Conservation (phyloP, 2,113 vertebrate species). For the Rhagologus leucostigma region DNA sequence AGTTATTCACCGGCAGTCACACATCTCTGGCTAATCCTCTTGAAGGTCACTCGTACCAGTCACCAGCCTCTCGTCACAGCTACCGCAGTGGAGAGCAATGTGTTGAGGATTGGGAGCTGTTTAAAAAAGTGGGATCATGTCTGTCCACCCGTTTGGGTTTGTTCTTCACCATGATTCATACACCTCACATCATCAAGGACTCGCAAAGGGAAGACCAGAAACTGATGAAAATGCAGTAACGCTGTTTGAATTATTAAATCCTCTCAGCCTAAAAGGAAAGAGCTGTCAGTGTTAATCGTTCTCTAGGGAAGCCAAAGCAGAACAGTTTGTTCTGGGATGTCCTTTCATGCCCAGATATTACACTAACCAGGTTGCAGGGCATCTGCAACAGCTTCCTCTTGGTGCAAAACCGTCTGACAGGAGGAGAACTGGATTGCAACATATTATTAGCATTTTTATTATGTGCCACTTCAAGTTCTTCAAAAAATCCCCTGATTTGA, state of each 20-base stretch:
- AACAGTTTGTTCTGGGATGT: slow-evolving; percentile 64
- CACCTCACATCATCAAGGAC: neutral
- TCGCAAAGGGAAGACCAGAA: neutral
- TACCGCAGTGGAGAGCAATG: neutral
- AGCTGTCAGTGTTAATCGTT: slow-evolving; percentile 35
- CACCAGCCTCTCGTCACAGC: neutral
- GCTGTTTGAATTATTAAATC: slow-evolving; percentile 50
- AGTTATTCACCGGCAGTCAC: slow-evolving; percentile 36
- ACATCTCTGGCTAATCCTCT: neutral
- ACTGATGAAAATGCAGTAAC: slow-evolving; percentile 2
- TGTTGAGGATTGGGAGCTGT: neutral
- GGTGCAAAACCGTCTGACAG: slow-evolving; percentile 10
- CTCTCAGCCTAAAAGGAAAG: slow-evolving; percentile 38
- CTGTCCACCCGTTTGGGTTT: neutral
- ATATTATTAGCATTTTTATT: slow-evolving; percentile 36
- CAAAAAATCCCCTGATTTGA: neutral
- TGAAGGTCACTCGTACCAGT: slow-evolving; percentile 17
- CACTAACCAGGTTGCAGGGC: slow-evolving; percentile 53
- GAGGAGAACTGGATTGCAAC: slow-evolving; percentile 39
- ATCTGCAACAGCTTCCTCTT: slow-evolving; percentile 34
- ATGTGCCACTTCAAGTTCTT: slow-evolving; percentile 29
- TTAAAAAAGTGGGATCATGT: neutral
- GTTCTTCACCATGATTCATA: neutral
- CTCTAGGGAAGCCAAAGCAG: slow-evolving; percentile 26
- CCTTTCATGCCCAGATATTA: slow-evolving; percentile 39